A percentile compares a stretch with the other conserved stretches of the same genome.
These are phyloP conservation scores for Alloscopus bannaensis DNA, from an alignment of 2,888 invertebrate species.

Conservation along the genomic window DNA sequence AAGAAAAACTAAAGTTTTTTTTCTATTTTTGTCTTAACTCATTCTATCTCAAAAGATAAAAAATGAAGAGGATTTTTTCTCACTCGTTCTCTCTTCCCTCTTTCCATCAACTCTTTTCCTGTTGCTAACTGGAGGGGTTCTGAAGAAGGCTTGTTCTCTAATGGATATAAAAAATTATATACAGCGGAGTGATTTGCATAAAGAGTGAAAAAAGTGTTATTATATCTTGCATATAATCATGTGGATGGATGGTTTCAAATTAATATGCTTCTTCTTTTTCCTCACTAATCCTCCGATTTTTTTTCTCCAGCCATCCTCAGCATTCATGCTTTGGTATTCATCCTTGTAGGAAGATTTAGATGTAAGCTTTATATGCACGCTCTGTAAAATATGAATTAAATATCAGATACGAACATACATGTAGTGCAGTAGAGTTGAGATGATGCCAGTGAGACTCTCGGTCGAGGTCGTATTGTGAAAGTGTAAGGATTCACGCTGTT, in stretches of 20 bases:
- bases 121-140: constrained; percentile 23
- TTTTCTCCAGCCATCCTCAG: background rate
- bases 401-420: too few relatives aligned
- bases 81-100: too few relatives aligned
- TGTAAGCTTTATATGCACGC: constrained; percentile 2
- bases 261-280: constrained; percentile 28
- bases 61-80: constrained; percentile 28
- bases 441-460: constrained; percentile 33
- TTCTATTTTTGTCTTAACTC: constrained; percentile 45
- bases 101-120: background rate
- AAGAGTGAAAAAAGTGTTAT: constrained; percentile 46
- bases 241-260: constrained; percentile 42
- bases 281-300: background rate
- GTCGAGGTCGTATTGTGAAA: constrained; percentile 51
- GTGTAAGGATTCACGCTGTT: constrained; percentile 62
- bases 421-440: constrained; percentile 15
- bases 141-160: background rate
- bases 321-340: background rate
- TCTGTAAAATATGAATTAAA: too few relatives aligned
- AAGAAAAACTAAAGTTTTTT: constrained; percentile 24
- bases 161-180: background rate
- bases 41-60: constrained; percentile 33
- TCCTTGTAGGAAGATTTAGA: constrained; percentile 15
- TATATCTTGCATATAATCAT: constrained; percentile 46
- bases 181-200: constrained; percentile 46